Evolutionary conservation across 2,888 invertebrate genomes (phyloP), one percentile per base, ranked within the genome.

Genomic region (Pollenia amentaria): DNA sequence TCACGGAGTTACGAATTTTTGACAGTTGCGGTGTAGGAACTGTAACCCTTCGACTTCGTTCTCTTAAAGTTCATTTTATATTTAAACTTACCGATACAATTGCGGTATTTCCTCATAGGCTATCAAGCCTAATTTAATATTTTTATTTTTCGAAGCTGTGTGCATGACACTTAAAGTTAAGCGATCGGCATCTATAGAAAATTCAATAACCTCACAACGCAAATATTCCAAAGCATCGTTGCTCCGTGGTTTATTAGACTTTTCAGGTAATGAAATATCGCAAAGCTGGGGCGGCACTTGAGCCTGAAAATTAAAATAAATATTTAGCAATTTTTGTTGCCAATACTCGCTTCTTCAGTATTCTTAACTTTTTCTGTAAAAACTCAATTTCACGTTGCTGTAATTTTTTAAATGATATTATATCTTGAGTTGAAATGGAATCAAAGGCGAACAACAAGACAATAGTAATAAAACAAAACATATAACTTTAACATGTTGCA

Each of bases 141-240:
- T 96, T 91, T 96, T 95, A 90, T 96, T 95, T 38, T 96, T 94
- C 87, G 95, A 94, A 90, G 96, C 95, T 89, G 95, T 94, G 88
- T 97, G 97, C 94, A 97, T 96, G 97, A 97, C 97, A 93, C 97
- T 97, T 93, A 97, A 95, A 90, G 96, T 96, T 94, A 98, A 95
- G 94, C 97, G 97, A 94, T 97, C 97, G 77, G 96, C 96, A 93
- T 97, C 97, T 65, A 97, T 96, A 92, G 96, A 97, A 88, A 97
- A 96, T 95, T 97, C 97, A 91, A 97, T 95, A 73, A 97, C 96
- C 94, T 97, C 97, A 93, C 97, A 97, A 95, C 97, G 97, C 84
- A 98, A 96, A 90, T 96, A 96, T 94, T 97, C 97, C 94, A 96
- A 96, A 94, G 95, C 95, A 94, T 96, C 95, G 95, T 96, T 97